Percentiles rank a stretch among this genome's conserved stretches.
Conservation (phyloP, 2,113 vertebrate genomes). For the Nestor notabilis region DNA sequence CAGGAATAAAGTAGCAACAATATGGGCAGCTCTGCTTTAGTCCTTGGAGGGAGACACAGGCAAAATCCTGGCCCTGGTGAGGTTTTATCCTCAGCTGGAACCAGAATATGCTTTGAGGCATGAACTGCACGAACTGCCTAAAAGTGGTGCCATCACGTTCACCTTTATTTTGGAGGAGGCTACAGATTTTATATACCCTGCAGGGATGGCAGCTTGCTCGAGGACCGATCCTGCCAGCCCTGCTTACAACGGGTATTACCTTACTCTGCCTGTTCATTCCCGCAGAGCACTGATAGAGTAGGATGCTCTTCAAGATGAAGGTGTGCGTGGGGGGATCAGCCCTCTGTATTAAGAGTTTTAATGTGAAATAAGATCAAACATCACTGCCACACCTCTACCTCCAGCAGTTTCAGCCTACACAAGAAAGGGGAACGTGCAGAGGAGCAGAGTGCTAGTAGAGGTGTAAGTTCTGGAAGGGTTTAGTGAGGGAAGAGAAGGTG, state of each 20-base stretch:
- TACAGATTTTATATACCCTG: slow-evolving; percentile 12
- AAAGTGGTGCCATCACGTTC: not conserved
- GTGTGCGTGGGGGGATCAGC: slow-evolving; percentile 44
- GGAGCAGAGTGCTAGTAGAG: not conserved
- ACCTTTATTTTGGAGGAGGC: slow-evolving; percentile 14
- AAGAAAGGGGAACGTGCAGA: slow-evolving; percentile 25
- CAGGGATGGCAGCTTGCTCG: not conserved
- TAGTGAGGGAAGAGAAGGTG: not conserved
- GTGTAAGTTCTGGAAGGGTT: not conserved
- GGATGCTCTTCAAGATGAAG: slow-evolving; percentile 46
- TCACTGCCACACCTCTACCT: slow-evolving; percentile 39
- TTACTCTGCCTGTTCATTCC: slow-evolving; percentile 16
- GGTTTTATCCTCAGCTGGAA: not conserved
- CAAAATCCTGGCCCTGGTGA: not conserved
- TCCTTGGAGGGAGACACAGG: not conserved
- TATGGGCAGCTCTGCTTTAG: not conserved
- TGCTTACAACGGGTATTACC: not conserved
- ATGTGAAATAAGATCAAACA: slow-evolving; percentile 56
- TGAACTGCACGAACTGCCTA: not conserved
- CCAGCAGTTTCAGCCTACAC: slow-evolving; percentile 45
- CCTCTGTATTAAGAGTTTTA: not conserved
- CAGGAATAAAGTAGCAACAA: not conserved
- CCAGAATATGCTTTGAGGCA: not conserved
- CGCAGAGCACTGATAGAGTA: not conserved
- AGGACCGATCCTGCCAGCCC: not conserved